Conservation (phyloP, 1,140 invertebrate genomes). For the Orius insidiosus region DNA sequence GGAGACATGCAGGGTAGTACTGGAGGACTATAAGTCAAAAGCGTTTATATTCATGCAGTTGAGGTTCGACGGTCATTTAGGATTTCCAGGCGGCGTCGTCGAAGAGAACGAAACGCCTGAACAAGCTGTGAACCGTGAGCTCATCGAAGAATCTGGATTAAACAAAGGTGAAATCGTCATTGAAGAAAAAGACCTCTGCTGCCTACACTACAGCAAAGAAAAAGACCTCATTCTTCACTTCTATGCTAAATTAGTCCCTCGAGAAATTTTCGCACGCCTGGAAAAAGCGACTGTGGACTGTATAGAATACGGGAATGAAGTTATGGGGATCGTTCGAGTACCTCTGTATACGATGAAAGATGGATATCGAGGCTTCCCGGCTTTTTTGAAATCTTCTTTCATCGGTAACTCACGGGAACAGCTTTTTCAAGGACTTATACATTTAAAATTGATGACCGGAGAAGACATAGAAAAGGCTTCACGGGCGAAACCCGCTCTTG, state of each 20-base stretch:
- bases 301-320: conserved; percentile 31
- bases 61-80: conserved; percentile 38
- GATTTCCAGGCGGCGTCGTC: conserved; percentile 38
- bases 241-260: conserved; percentile 28
- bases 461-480: conserved; percentile 20
- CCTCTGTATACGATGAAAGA: conserved; percentile 36
- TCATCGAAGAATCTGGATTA: conserved; percentile 32
- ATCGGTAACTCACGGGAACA: conserved; percentile 31
- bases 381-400: conserved; percentile 33
- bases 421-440: conserved; percentile 23
- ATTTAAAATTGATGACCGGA: conserved; percentile 19
- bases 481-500: conserved; percentile 11
- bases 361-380: conserved; percentile 31
- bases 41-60: conserved; percentile 33
- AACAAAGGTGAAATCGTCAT: conserved; percentile 19
- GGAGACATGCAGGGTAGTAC: conserved; percentile 17
- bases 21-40: conserved; percentile 19
- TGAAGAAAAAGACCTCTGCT: conserved; percentile 18
- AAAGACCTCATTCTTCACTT: conserved; percentile 32
- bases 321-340: conserved; percentile 30
- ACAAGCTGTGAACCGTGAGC: conserved; percentile 31
- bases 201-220: conserved; percentile 20
- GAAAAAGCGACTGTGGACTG: conserved; percentile 24
- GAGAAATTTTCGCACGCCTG: conserved; percentile 26
- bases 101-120: conserved; percentile 29